Evolutionary conservation across 2,797 vertebrate genomes (phyloP), one percentile per base, ranked within the genome.

Genomic region (Sebastolobus altivelis): DNA sequence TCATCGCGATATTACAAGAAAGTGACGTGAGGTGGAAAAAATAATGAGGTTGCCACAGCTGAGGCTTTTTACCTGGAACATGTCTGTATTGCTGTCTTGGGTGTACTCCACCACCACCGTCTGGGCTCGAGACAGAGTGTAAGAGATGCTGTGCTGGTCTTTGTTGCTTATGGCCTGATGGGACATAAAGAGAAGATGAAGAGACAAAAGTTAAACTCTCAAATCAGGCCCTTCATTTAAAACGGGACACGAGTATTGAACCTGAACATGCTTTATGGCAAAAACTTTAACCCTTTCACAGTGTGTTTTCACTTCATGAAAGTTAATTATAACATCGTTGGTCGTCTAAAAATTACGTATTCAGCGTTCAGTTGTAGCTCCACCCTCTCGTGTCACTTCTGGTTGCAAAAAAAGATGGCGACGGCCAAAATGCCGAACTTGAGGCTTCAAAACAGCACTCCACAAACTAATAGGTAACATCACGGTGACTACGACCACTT

Each of bases 91-190:
- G 96, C 95, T 97, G 96, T 99, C 98, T 85, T 99, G 97, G 18
- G 97, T 99, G 89, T 99, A 99, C 94, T 99, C 98, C 90, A 99
- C 98, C 91, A 99, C 98, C 87, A 99, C 98, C 4, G 98, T 99
- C 94, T 99, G 98, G 49, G 93, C 97, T 84, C 98, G 97, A 82
- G 98, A 99, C 89, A 99, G 95, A 31, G 98, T 99, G 75, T 98
- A 99, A 22, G 98, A 99, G 96, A 99, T 98, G 92, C 98, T 99
- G 94, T 99, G 98, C 96, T 98, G 98, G 96, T 99, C 98, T 95
- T 99, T 99, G 95, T 99, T 99, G 93, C 98, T 99, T 95, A 99
- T 99, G 95, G 98, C 98, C 98, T 99, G 79, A 2, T 56, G 84
- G 84, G 85, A 88, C 13, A 80, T 80, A 86, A 16, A 10, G 60